Evolutionary conservation across 2,797 vertebrate species (phyloP).

Genomic region (Rachycentron canadum): DNA sequence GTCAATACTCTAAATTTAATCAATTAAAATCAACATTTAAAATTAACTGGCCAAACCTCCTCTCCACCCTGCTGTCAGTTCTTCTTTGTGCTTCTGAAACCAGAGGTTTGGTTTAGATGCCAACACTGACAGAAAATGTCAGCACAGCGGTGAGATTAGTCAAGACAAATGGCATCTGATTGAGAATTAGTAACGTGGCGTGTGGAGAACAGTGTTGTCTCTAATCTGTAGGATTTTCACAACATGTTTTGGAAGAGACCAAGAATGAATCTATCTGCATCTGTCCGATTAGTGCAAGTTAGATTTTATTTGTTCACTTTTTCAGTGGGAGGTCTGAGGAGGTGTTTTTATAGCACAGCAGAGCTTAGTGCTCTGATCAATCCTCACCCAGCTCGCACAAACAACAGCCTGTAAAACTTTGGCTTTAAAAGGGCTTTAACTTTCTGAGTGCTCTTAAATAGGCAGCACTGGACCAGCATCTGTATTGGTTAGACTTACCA

Average conservation of each 20-base stretch:
- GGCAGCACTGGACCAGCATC: neutral
- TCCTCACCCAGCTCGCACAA: neutral
- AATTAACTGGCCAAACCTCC: neutral
- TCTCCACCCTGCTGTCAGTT: neutral
- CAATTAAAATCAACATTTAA: neutral
- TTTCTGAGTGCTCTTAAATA: neutral
- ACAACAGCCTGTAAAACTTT: constrained; percentile 14
- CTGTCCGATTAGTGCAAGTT: constrained; percentile 45
- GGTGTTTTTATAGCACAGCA: constrained; percentile 19
- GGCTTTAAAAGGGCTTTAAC: constrained; percentile 1
- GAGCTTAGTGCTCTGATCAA: no score
- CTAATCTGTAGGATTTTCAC: constrained; percentile 40
- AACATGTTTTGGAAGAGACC: constrained; percentile 31
- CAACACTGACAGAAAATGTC: constrained; percentile 13
- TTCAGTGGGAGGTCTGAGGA: neutral
- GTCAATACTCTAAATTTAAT: neutral
- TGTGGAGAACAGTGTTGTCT: constrained; percentile 16
- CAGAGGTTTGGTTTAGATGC: neutral
- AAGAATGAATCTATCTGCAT: constrained; percentile 28
- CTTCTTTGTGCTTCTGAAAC: constrained; percentile 12
- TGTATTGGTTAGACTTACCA: neutral
- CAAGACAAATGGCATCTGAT: constrained; percentile 36
- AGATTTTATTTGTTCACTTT: constrained; percentile 9
- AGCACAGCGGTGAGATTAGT: constrained; percentile 6
- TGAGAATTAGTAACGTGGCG: constrained; percentile 3